Base-by-base conservation (phyloP, 2,888 invertebrate species). In the Pristionchus mayeri region DNA sequence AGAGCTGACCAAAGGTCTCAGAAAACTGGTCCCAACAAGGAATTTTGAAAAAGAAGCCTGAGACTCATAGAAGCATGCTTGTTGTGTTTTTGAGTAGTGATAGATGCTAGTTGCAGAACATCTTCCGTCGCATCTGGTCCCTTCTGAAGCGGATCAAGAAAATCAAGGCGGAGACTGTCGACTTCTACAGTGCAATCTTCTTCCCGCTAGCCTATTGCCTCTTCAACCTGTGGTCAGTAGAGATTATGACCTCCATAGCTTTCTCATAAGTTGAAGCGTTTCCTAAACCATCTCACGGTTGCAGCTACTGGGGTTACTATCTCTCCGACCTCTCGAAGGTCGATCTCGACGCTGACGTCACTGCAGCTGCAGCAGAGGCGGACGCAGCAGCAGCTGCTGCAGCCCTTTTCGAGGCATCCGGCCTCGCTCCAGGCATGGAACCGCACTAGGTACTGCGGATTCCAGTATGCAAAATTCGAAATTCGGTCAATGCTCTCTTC, bases 111-210 rank as follows among this genome's bases (percentile, higher is more conserved):
- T 71, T 71, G 0, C 71, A 71, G 85, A 87, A 63, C 79, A 86
- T 82, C 44, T 86, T 78, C 76, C 87, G 83, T 80, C 86, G 84
- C 40, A 84, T 75, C 18, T 63, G 87, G 84, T 85, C 86, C 30
- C 79, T 82, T 57, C 87, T 89, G 84, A 86, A 88, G 54, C 75
- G 86, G 16, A 78, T 91, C 50, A 88, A 87, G 76, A 84, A 86
- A 16, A 52, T 89, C 0, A 84, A 86, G 54, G 92, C 92, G 0
- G 92, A 92, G 75, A 90, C 89, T 57, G 92, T 92, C 71, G 92
- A 92, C 87, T 92, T 92, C 83, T 92, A 92, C 86, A 91, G 92
- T 81, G 92, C 92, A 71, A 92, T 92, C 37, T 87, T 91, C 84
- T 92, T 92, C 84, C 92, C 92, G 16, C 91, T 91, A 24, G 88